Evolutionary conservation across 2,113 vertebrate species (phyloP).

Genomic region (Delphinapterus leucas): DNA sequence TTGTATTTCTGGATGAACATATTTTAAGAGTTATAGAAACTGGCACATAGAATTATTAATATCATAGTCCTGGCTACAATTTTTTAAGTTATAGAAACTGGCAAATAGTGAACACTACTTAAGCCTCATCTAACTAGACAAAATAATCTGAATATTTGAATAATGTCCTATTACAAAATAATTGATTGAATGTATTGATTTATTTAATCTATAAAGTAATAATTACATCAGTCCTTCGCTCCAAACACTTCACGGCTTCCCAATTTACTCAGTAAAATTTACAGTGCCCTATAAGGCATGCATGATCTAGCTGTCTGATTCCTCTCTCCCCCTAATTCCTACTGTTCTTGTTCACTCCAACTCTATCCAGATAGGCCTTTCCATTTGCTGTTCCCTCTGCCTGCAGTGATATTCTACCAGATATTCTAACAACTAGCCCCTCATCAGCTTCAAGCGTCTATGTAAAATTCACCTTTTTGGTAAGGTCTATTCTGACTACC

Average conservation of each 20-base stretch:
- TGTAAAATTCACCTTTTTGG: neutral
- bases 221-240: neutral
- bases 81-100: neutral
- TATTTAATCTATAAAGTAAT: neutral
- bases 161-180: neutral
- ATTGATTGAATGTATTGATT: neutral
- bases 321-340: neutral
- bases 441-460: neutral
- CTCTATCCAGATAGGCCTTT: neutral
- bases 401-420: neutral
- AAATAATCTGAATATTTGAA: neutral
- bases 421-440: neutral
- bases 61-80: neutral
- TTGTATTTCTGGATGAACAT: neutral
- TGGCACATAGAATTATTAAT: neutral
- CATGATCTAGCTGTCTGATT: neutral
- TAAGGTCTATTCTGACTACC: neutral
- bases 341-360: neutral
- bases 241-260: neutral
- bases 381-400: neutral
- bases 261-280: neutral
- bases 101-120: neutral
- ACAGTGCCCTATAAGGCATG: neutral
- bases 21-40: neutral
- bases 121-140: neutral